Percentiles rank a stretch among this genome's conserved stretches.
Conservation (phyloP, 2,888 invertebrate species). For the Notodonta dromedarius region DNA sequence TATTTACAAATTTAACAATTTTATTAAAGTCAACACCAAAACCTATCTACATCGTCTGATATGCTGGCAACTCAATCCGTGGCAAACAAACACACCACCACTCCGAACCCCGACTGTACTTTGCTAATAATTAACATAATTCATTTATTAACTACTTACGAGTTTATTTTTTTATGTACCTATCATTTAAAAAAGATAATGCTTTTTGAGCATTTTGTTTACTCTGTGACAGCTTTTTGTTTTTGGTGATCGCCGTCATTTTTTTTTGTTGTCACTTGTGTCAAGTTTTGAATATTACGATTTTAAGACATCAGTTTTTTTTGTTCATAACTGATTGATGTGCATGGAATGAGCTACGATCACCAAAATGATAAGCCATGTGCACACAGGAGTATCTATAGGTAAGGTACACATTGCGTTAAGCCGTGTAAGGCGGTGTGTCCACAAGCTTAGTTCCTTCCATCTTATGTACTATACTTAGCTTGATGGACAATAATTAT, state of each 20-base stretch:
- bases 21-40: conserved; percentile 78
- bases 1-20: conserved; percentile 79
- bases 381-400: conserved; percentile 40
- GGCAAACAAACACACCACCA: conserved; percentile 34
- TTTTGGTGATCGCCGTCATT: conserved; percentile 33
- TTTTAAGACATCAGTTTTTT: too few relatives aligned
- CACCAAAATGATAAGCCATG: conserved; percentile 35
- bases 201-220: conserved; percentile 54
- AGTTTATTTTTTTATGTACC: conserved; percentile 25
- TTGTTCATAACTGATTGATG: too few relatives aligned
- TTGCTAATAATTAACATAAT: conserved; percentile 46
- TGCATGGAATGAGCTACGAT: conserved; percentile 13
- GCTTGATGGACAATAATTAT: conserved; percentile 18
- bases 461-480: conserved; percentile 18
- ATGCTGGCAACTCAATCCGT: conserved; percentile 69
- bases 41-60: conserved; percentile 77
- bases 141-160: conserved; percentile 40
- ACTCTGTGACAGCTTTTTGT: conserved; percentile 11
- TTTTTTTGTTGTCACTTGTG: background rate
- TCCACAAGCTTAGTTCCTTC: conserved; percentile 24
- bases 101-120: conserved; percentile 32
- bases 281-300: too few relatives aligned
- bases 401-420: conserved; percentile 31
- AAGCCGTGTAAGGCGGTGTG: conserved; percentile 33
- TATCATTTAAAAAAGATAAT: conserved; percentile 38